Evolutionary conservation across 2,797 vertebrate genomes (phyloP).

Genomic region (Numenius phaeopus): DNA sequence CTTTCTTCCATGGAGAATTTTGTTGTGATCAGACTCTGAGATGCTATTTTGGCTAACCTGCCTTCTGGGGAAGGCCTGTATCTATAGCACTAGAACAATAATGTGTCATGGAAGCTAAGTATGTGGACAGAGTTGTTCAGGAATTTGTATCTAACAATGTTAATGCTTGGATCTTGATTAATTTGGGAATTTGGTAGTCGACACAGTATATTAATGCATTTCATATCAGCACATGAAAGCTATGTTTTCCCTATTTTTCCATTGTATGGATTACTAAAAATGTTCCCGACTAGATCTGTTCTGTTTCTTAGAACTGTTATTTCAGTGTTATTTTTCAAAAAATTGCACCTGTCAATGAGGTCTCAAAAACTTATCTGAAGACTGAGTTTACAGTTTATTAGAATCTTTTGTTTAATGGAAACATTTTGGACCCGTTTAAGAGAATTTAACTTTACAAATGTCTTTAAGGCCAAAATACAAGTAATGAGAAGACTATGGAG

Average conservation of each 20-base stretch:
- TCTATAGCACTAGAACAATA: neutral
- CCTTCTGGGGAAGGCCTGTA: neutral
- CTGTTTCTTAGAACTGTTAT: neutral
- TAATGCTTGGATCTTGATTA: neutral
- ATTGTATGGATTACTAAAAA: neutral
- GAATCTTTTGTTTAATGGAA: neutral
- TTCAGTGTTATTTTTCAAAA: neutral
- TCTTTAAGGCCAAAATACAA: neutral
- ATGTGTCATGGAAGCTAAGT: neutral
- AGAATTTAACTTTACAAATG: neutral
- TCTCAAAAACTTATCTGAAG: neutral
- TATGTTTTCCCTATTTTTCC: neutral
- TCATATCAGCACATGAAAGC: neutral
- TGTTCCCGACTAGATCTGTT: neutral
- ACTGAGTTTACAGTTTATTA: neutral
- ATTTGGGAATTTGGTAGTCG: neutral
- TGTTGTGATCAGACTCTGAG: neutral
- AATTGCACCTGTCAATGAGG: neutral
- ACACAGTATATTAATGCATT: neutral
- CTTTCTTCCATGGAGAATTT: neutral
- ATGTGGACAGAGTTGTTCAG: neutral
- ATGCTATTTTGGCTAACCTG: neutral
- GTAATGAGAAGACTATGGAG: neutral
- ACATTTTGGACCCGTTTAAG: neutral
- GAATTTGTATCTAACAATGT: neutral